Evolutionary conservation across 2,797 vertebrate genomes (phyloP).

Genomic region (Semotilus atromaculatus): DNA sequence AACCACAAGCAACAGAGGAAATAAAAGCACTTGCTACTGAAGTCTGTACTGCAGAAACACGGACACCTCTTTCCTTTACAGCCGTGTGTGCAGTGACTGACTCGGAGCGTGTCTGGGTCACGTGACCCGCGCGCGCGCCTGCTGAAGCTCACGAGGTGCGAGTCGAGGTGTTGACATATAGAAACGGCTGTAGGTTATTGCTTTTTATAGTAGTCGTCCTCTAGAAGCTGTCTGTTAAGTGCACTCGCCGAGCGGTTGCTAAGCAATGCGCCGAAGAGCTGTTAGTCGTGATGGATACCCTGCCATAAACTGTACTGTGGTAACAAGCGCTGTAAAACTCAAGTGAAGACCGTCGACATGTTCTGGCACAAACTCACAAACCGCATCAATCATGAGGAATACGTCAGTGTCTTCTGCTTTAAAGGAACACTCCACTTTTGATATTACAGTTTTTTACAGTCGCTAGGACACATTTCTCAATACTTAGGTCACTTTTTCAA

Average conservation of each 20-base stretch:
- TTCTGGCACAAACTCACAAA: neutral
- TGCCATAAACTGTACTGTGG: neutral
- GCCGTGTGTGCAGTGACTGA: neutral
- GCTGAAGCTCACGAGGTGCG: neutral
- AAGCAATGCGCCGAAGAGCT: neutral
- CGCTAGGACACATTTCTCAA: too few relatives aligned
- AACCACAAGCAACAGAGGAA: too few relatives aligned
- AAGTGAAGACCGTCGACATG: neutral
- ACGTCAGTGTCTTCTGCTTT: neutral
- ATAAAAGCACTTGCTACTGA: too few relatives aligned
- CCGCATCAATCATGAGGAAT: neutral
- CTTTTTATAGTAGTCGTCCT: neutral
- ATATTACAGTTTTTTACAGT: too few relatives aligned
- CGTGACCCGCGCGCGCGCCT: neutral
- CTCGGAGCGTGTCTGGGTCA: neutral
- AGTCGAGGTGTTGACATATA: conserved; percentile 15
- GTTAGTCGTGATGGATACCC: neutral
- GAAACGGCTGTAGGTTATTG: conserved; percentile 24
- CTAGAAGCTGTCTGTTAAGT: conserved; percentile 6
- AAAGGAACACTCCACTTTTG: too few relatives aligned
- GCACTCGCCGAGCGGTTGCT: conserved; percentile 8
- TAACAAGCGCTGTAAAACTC: neutral
- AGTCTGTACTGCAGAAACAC: too few relatives aligned
- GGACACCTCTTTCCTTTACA: too few relatives aligned
- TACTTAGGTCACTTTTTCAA: too few relatives aligned